Evolutionary conservation across 2,888 invertebrate genomes (phyloP).

Genomic region (Pyrochroa serraticornis): DNA sequence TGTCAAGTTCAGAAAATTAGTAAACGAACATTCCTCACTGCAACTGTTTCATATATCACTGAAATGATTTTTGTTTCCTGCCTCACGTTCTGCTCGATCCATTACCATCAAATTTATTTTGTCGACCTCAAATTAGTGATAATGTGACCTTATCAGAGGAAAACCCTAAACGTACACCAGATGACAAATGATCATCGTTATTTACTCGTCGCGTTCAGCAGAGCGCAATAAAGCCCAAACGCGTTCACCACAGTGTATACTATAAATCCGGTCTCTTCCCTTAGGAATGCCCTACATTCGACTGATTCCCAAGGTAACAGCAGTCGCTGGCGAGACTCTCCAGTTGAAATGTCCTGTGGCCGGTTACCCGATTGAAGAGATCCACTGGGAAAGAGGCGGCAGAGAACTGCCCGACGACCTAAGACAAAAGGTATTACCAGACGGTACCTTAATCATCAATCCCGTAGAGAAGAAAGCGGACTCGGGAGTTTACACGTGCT

Average conservation of each 20-base stretch:
- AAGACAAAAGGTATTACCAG: slow-evolving; percentile 74
- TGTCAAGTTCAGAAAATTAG: slow-evolving; percentile 4
- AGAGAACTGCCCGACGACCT: slow-evolving; percentile 79
- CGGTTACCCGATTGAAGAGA: slow-evolving; percentile 80
- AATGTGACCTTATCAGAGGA: not conserved
- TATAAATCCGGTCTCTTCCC: too few species aligned
- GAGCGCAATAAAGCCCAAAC: not conserved
- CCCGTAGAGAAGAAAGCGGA: slow-evolving; percentile 77
- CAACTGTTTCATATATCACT: too few species aligned
- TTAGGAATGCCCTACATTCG: slow-evolving; percentile 80
- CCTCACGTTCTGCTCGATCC: too few species aligned
- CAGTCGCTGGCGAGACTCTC: slow-evolving; percentile 77
- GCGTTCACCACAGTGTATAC: too few species aligned
- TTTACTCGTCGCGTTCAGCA: slow-evolving; percentile 3
- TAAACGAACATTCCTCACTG: not conserved
- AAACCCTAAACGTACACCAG: slow-evolving; percentile 1
- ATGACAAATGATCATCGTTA: slow-evolving; percentile 15
- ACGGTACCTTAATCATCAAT: slow-evolving; percentile 76
- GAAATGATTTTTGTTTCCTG: too few species aligned
- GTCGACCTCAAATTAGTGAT: too few species aligned
- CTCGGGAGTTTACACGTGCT: slow-evolving; percentile 81
- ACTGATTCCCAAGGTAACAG: slow-evolving; percentile 80
- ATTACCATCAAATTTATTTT: too few species aligned
- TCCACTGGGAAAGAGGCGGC: slow-evolving; percentile 79
- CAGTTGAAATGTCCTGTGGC: slow-evolving; percentile 81